These are phyloP conservation scores for Bombyx mandarina DNA, from an alignment of 1,140 invertebrate genomes.

Conservation along the genomic window DNA sequence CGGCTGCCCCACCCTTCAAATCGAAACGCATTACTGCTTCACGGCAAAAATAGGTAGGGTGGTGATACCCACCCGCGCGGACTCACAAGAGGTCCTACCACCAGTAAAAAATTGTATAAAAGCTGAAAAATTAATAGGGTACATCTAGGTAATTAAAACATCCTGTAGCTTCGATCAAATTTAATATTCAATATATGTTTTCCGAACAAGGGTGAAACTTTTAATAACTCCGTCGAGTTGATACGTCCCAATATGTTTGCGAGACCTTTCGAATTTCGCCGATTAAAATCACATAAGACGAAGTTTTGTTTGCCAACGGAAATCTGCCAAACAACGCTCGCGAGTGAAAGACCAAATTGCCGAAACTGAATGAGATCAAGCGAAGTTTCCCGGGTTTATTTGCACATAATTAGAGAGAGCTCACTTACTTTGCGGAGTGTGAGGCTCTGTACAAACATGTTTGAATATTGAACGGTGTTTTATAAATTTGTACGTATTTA, in stretches of 20 bases:
- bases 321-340: constrained; percentile 5
- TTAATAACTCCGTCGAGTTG: constrained; percentile 3
- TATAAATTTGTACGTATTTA: too few species aligned
- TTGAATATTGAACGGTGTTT: too few species aligned
- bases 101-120: not conserved
- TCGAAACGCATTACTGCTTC: too few species aligned
- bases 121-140: not conserved
- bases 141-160: not conserved
- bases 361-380: constrained; percentile 4
- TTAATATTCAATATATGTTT: constrained; percentile 4
- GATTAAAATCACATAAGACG: constrained; percentile 9
- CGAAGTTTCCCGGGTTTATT: constrained; percentile 6
- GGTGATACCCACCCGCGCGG: too few species aligned
- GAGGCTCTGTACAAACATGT: too few species aligned
- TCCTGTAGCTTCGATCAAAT: not conserved
- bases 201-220: constrained; percentile 1
- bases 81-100: too few species aligned
- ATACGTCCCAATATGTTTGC: constrained; percentile 1
- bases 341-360: constrained; percentile 7
- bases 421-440: not conserved
- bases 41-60: too few species aligned
- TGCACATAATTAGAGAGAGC: constrained; percentile 5
- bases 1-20: too few species aligned
- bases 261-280: constrained; percentile 3
- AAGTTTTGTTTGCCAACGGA: constrained; percentile 9